Evolutionary conservation across 2,888 invertebrate genomes (phyloP).

Genomic region (Drosophila bunnanda): DNA sequence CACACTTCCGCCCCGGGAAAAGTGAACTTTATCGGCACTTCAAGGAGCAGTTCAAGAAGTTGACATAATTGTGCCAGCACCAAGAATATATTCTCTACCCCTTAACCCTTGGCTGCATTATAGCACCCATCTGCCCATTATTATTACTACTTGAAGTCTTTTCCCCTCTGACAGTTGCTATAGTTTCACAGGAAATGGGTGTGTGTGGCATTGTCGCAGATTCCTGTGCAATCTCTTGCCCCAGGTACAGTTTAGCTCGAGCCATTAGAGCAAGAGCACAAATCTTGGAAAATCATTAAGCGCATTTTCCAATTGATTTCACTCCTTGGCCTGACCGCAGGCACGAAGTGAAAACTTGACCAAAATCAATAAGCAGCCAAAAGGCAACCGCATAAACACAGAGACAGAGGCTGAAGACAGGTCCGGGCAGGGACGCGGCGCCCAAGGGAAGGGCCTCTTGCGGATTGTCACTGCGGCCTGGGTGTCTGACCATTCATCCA

Average conservation of each 20-base stretch:
- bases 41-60: constrained; percentile 77
- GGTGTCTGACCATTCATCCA: constrained; percentile 48
- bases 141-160: background rate
- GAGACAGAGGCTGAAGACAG: constrained; percentile 2
- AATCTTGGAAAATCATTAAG: constrained; percentile 70
- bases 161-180: constrained; percentile 54
- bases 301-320: constrained; percentile 80
- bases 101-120: constrained; percentile 52
- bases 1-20: constrained; percentile 64
- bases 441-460: constrained; percentile 29
- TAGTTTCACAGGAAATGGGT: constrained; percentile 61
- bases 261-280: constrained; percentile 53
- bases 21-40: constrained; percentile 62
- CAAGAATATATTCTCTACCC: constrained; percentile 6
- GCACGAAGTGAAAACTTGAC: constrained; percentile 53
- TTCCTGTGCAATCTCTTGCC: constrained; percentile 44
- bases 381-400: constrained; percentile 61
- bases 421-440: background rate
- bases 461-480: constrained; percentile 57
- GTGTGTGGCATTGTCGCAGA: constrained; percentile 43
- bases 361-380: constrained; percentile 77
- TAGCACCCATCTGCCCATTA: constrained; percentile 38
- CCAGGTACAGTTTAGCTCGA: constrained; percentile 59
- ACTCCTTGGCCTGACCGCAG: constrained; percentile 54
- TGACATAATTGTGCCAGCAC: constrained; percentile 78